phyloP scores from a whole-genome alignment of 2,888 invertebrate species.

The Tenthredo amoena region DNA sequence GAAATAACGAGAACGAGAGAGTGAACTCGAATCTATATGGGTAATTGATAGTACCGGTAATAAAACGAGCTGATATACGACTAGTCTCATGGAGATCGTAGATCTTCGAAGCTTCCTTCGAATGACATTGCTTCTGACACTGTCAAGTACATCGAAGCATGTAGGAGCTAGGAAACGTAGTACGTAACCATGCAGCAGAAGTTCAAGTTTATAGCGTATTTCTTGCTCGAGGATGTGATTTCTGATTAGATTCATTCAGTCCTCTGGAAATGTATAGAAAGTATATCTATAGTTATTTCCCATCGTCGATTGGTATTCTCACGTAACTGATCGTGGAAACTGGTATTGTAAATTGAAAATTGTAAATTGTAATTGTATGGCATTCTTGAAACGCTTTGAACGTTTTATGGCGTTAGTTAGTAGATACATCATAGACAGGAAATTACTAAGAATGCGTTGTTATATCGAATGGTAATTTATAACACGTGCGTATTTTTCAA shows the following conservation, averaged over 20 bases:
- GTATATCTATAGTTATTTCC: background rate
- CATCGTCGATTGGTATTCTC: slow-evolving; percentile 37
- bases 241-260: slow-evolving; percentile 47
- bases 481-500: background rate
- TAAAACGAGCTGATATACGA: slow-evolving; percentile 5
- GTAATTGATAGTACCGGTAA: background rate
- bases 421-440: slow-evolving; percentile 22
- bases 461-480: slow-evolving; percentile 17
- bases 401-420: slow-evolving; percentile 36
- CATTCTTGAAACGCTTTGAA: slow-evolving; percentile 48
- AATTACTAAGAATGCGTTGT: slow-evolving; percentile 14
- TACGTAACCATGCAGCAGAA: background rate
- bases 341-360: slow-evolving; percentile 52
- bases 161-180: background rate
- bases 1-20: background rate
- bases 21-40: background rate
- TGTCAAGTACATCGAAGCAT: background rate
- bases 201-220: slow-evolving; percentile 48
- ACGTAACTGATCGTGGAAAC: slow-evolving; percentile 17
- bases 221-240: slow-evolving; percentile 30
- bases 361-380: slow-evolving; percentile 47
- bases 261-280: background rate
- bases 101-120: slow-evolving; percentile 20
- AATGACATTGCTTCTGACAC: slow-evolving; percentile 9
- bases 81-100: slow-evolving; percentile 12